Percentiles rank a stretch among this genome's conserved stretches.
These are phyloP conservation scores for Hippoglossus hippoglossus DNA, from an alignment of 2,797 vertebrate species.

Conservation along the genomic window DNA sequence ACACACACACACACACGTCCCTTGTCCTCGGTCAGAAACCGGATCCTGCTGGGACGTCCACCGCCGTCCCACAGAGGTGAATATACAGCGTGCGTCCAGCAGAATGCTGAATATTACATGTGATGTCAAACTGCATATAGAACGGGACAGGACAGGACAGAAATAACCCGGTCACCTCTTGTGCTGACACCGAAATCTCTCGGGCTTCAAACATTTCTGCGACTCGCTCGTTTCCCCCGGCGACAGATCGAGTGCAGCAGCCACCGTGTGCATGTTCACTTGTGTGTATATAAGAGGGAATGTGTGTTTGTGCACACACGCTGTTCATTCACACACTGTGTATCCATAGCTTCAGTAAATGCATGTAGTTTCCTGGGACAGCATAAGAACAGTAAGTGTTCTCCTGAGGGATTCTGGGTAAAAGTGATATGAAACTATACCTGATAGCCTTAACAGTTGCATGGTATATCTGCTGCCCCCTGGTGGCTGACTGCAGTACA, in stretches of 20 bases:
- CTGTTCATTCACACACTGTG: not conserved
- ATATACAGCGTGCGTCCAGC: not conserved
- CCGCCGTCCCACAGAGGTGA: not conserved
- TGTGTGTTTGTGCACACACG: too few species aligned
- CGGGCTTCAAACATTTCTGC: slow-evolving; percentile 19
- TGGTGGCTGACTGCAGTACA: too few species aligned
- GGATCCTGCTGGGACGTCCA: not conserved
- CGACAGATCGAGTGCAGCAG: not conserved
- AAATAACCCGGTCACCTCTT: slow-evolving; percentile 30
- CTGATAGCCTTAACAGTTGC: slow-evolving; percentile 1
- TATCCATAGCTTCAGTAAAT: slow-evolving; percentile 14
- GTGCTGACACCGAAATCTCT: slow-evolving; percentile 36
- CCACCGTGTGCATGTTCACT: too few species aligned
- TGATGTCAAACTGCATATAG: slow-evolving; percentile 24
- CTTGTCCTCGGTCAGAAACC: too few species aligned
- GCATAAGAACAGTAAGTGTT: slow-evolving; percentile 1
- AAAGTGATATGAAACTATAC: not conserved
- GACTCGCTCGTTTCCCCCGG: not conserved
- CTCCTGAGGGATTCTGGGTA: slow-evolving; percentile 43
- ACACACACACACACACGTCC: too few species aligned
- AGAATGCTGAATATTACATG: slow-evolving; percentile 44
- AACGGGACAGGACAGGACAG: slow-evolving; percentile 22
- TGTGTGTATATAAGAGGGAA: not conserved
- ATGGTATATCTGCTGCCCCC: slow-evolving; percentile 12
- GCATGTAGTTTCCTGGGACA: slow-evolving; percentile 20